Conservation (phyloP, 1,140 invertebrate species). For the Pinna nobilis region DNA sequence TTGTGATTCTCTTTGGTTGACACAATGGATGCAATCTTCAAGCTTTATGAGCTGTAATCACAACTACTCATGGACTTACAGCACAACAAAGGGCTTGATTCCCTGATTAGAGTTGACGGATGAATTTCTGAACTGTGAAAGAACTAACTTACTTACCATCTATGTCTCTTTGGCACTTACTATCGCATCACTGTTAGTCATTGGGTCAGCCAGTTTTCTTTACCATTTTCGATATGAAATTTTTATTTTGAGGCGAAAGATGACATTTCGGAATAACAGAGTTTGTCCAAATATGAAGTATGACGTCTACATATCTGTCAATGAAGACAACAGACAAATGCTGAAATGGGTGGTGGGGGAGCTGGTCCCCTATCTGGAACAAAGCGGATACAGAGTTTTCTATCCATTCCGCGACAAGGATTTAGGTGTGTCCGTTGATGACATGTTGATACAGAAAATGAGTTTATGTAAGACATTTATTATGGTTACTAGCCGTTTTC, state of each 20-base stretch:
- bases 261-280: neutral
- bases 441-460: slow-evolving; percentile 18
- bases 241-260: slow-evolving; percentile 15
- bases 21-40: neutral
- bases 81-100: neutral
- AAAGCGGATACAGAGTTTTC: slow-evolving; percentile 17
- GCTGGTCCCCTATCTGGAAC: neutral
- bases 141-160: neutral
- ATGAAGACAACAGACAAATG: slow-evolving; percentile 18
- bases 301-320: slow-evolving; percentile 34
- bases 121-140: slow-evolving; percentile 1
- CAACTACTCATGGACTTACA: neutral
- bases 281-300: slow-evolving; percentile 1
- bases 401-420: slow-evolving; percentile 4
- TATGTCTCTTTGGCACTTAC: neutral
- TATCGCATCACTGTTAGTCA: neutral
- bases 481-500: slow-evolving; percentile 15
- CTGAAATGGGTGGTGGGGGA: slow-evolving; percentile 16
- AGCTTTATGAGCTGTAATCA: neutral
- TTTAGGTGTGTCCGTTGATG: slow-evolving; percentile 6
- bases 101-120: neutral
- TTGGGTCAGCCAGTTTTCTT: neutral
- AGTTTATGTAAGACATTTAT: slow-evolving; percentile 11
- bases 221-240: slow-evolving; percentile 28
- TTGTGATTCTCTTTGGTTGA: slow-evolving; percentile 5